These are phyloP conservation scores for Telenomus remus DNA, from an alignment of 1,140 invertebrate species.

Conservation along the genomic window DNA sequence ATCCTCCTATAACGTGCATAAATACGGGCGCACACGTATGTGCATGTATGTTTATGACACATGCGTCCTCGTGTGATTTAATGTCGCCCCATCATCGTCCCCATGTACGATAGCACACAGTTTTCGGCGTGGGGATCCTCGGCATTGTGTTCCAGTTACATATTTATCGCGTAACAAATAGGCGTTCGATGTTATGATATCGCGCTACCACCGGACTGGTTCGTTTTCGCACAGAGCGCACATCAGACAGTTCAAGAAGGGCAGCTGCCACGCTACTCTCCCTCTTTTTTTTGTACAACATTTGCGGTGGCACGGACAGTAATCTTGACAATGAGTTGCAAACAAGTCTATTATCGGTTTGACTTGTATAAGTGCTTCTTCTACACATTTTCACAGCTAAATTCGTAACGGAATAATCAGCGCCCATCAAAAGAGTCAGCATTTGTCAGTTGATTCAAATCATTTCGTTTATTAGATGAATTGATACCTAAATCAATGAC, in stretches of 20 bases:
- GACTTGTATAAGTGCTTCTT: slow-evolving; percentile 43
- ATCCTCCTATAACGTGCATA: slow-evolving; percentile 44
- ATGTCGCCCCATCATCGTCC: slow-evolving; percentile 62
- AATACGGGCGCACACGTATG: slow-evolving; percentile 46
- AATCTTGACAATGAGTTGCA: slow-evolving; percentile 62
- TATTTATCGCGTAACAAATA: slow-evolving; percentile 76
- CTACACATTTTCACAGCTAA: slow-evolving; percentile 4
- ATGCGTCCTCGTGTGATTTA: slow-evolving; percentile 67
- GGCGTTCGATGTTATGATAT: slow-evolving; percentile 74
- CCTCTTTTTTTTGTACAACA: slow-evolving; percentile 48
- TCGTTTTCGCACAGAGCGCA: slow-evolving; percentile 57
- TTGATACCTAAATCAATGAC: too few relatives aligned
- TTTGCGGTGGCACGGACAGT: slow-evolving; percentile 66
- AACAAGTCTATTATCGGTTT: slow-evolving; percentile 66
- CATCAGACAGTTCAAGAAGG: slow-evolving; percentile 35
- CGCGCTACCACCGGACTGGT: slow-evolving; percentile 63
- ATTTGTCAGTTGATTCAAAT: too few relatives aligned
- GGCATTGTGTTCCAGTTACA: slow-evolving; percentile 74
- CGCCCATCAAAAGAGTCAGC: too few relatives aligned
- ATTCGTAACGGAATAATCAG: background rate
- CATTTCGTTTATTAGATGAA: too few relatives aligned
- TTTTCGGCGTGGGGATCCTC: slow-evolving; percentile 41
- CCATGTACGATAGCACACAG: slow-evolving; percentile 1
- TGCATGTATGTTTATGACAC: slow-evolving; percentile 47
- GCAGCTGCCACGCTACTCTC: slow-evolving; percentile 62